A percentile compares a stretch with the other conserved stretches of the same genome.
Conservation (phyloP, 2,888 invertebrate genomes). For the Molanna angustata region DNA sequence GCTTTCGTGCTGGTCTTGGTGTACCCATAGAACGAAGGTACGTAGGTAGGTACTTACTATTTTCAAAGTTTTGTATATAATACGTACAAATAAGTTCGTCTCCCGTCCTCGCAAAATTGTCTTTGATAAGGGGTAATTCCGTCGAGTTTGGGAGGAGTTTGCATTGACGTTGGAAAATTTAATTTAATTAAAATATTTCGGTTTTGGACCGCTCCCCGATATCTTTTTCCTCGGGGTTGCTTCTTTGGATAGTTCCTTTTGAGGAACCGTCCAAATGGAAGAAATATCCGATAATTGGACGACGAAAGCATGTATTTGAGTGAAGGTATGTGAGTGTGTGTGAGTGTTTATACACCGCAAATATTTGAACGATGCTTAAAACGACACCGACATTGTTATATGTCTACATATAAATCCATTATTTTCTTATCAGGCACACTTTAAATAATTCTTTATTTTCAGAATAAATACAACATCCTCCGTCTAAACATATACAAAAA, state of each 20-base stretch:
- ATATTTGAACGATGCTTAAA: conserved; percentile 2
- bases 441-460: too few species aligned
- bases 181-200: conserved; percentile 19
- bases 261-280: neutral
- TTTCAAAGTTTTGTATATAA: neutral
- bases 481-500: too few species aligned
- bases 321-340: too few species aligned
- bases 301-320: too few species aligned
- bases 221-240: conserved; percentile 9
- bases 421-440: too few species aligned
- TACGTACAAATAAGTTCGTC: neutral
- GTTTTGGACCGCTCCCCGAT: conserved; percentile 8
- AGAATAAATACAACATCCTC: too few species aligned
- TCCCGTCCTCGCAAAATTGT: conserved; percentile 3
- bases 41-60: too few species aligned
- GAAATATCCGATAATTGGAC: conserved; percentile 9
- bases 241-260: conserved; percentile 15
- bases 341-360: neutral
- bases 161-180: conserved; percentile 6
- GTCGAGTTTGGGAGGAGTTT: conserved; percentile 5
- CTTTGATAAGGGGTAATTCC: conserved; percentile 11
- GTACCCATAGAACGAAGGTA: too few species aligned
- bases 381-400: neutral
- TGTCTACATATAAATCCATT: too few species aligned
- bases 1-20: too few species aligned